Conservation (phyloP, 2,797 vertebrate genomes). For the Clarias fuscus region DNA sequence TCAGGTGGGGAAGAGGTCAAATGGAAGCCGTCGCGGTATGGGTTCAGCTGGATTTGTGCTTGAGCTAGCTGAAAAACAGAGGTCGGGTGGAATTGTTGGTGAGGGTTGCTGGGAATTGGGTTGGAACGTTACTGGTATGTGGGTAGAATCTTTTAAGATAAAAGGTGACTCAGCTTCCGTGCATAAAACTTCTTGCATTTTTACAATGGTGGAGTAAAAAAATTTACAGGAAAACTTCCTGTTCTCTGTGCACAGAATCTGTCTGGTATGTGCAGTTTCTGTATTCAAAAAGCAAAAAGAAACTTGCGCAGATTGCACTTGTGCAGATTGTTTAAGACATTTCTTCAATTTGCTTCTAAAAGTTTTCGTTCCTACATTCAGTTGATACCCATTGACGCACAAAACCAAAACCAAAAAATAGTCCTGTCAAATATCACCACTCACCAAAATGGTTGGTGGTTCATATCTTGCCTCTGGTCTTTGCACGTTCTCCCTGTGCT, state of each 20-base stretch:
- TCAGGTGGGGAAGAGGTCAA: constrained; percentile 8
- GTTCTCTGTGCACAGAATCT: not conserved
- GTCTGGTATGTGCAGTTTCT: not conserved
- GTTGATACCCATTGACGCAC: not conserved
- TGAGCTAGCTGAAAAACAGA: constrained; percentile 38
- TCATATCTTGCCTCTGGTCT: too few relatives aligned
- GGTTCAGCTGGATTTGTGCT: constrained; percentile 37
- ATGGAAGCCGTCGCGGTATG: constrained; percentile 11
- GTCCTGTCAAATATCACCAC: not conserved
- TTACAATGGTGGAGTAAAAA: not conserved
- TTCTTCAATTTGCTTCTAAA: not conserved
- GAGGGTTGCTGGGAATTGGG: constrained; percentile 6
- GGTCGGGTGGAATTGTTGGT: not conserved
- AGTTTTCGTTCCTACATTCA: not conserved
- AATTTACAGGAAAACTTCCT: not conserved
- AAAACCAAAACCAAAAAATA: not conserved
- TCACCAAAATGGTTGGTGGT: not conserved
- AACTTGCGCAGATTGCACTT: not conserved
- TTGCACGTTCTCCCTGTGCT: too few relatives aligned
- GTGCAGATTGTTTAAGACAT: too few relatives aligned
- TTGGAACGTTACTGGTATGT: not conserved
- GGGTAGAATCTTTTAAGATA: not conserved
- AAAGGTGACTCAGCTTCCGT: not conserved
- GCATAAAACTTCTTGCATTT: not conserved
- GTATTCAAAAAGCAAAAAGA: not conserved